A percentile compares a stretch with the other conserved stretches of the same genome.
Conservation (phyloP, 1,140 invertebrate species). For the Vollenhovia emeryi region DNA sequence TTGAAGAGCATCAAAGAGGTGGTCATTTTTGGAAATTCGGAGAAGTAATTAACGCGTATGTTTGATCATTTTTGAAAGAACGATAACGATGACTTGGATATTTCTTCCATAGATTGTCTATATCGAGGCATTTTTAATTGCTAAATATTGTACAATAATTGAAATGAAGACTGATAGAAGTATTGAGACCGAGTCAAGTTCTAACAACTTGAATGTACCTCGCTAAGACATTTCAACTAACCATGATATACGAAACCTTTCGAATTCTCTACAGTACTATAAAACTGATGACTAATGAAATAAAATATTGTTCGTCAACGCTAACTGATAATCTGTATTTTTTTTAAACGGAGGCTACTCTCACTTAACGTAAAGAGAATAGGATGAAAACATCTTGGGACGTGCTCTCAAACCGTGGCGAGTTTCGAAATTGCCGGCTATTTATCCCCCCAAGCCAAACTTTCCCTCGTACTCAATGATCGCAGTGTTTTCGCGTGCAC, state of each 20-base stretch:
- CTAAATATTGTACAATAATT: neutral
- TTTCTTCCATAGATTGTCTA: neutral
- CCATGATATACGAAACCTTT: neutral
- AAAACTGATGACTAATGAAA: no score
- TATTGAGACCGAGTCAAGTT: neutral
- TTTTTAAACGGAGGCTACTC: neutral
- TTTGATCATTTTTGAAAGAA: neutral
- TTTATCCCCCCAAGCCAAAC: conserved; percentile 38
- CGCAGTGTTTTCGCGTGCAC: conserved; percentile 62
- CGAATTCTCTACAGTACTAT: no score
- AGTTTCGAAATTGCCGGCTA: conserved; percentile 50
- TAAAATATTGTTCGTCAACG: no score
- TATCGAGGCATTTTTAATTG: neutral
- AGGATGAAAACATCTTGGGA: conserved; percentile 10
- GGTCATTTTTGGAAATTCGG: neutral
- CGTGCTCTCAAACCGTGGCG: neutral
- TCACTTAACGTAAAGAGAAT: neutral
- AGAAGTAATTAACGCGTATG: neutral
- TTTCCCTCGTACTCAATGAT: conserved; percentile 62
- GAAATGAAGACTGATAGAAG: neutral
- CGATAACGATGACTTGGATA: neutral
- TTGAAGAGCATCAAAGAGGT: conserved; percentile 24
- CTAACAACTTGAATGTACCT: neutral
- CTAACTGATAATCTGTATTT: neutral
- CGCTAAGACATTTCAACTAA: neutral